phyloP scores from a whole-genome alignment of 2,113 vertebrate species.

The Anas platyrhynchos region DNA sequence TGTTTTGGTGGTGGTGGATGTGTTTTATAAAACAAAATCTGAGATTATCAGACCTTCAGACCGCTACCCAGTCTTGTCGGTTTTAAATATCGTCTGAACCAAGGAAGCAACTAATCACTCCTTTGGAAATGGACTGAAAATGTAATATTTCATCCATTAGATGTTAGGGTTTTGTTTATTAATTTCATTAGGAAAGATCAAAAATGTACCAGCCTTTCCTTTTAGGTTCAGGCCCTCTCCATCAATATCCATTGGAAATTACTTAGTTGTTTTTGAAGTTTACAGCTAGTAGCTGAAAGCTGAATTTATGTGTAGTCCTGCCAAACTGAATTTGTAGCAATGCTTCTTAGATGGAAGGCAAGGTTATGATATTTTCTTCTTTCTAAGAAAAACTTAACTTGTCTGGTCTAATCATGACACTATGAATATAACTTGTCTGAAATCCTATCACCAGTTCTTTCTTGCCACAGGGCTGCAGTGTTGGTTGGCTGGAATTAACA shows the following conservation, averaged over 20 bases:
- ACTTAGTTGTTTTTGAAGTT: not conserved
- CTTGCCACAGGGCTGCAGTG: not conserved
- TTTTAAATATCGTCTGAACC: not conserved
- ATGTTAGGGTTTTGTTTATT: not conserved
- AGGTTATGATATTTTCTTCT: not conserved
- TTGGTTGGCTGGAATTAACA: not conserved
- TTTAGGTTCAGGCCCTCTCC: not conserved
- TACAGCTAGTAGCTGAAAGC: not conserved
- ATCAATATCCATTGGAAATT: not conserved
- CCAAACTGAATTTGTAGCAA: not conserved
- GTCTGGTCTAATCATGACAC: not conserved
- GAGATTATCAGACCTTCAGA: not conserved
- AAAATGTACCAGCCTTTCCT: conserved; percentile 10
- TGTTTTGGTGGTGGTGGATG: not conserved
- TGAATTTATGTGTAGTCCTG: not conserved
- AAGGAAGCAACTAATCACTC: not conserved
- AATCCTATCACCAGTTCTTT: not conserved
- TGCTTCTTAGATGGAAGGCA: not conserved
- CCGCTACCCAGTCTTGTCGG: not conserved
- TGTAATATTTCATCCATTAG: conserved; percentile 50
- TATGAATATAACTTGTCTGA: not conserved
- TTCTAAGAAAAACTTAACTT: not conserved
- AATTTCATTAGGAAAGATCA: conserved; percentile 27
- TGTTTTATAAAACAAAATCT: not conserved
- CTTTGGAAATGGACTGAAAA: conserved; percentile 41